Evolutionary conservation across 2,113 vertebrate species (phyloP).

Genomic region (Pollimyrus isidori): DNA sequence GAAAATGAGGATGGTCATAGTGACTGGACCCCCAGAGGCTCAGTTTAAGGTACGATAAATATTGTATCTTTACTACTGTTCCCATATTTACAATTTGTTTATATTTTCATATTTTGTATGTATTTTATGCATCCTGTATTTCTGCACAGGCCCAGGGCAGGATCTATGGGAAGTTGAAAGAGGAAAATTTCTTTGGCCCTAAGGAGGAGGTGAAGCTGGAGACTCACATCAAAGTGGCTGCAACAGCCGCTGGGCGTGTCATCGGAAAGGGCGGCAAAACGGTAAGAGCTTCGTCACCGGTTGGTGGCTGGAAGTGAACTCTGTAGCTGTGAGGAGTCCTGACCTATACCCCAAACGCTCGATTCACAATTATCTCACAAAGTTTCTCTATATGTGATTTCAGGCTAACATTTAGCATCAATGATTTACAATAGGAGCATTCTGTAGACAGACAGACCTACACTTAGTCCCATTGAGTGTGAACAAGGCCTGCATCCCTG

Average conservation of each 20-base stretch:
- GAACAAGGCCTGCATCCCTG: not conserved
- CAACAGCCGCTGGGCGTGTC: conserved; percentile 80
- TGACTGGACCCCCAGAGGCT: conserved; percentile 88
- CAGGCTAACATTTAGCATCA: not conserved
- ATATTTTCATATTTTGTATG: not conserved
- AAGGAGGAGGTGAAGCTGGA: conserved; percentile 93
- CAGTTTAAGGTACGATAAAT: conserved; percentile 79
- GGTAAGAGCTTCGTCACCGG: conserved; percentile 50
- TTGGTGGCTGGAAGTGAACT: not conserved
- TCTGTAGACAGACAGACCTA: not conserved
- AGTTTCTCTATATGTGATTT: not conserved
- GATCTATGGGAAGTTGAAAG: conserved; percentile 91
- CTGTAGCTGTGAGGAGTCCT: not conserved
- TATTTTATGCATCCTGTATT: not conserved
- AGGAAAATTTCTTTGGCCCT: conserved; percentile 88
- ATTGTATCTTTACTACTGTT: not conserved
- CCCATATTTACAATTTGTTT: not conserved
- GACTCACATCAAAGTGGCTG: conserved; percentile 85
- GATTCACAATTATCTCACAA: not conserved
- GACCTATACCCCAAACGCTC: not conserved
- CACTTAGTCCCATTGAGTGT: not conserved
- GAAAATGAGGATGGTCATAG: conserved; percentile 90
- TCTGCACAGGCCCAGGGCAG: conserved; percentile 75
- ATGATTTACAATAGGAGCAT: not conserved
- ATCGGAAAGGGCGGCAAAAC: conserved; percentile 93